Base-by-base conservation (phyloP, 2,113 vertebrate species). In the Chamaetylas fuelleborni region DNA sequence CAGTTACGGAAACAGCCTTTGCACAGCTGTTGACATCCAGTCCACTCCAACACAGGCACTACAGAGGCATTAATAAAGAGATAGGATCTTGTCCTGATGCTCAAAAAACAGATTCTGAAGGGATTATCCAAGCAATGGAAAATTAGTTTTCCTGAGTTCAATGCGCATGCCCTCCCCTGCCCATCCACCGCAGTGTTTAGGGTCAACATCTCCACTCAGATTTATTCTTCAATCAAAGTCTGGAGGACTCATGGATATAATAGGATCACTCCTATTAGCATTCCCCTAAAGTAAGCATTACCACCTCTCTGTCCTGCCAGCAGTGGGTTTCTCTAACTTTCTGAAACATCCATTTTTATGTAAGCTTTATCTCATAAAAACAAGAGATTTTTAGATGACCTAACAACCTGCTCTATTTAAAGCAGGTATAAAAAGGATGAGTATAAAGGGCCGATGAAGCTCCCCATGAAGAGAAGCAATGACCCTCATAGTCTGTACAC, bases 101-200 rank as follows among this genome's bases (percentile, higher is more conserved):
- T 86, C 79, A 80, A 78, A 77, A 92, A 95, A 88, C 50, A 94
- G 90, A 86, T 94, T 88, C 92, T 86, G 66, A 93, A 82, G 54
- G 67, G 53, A 88, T 92, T 82, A 90, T 45, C 74, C 86, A 86
- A 66, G 50, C 71, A 90, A 81, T 62, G 42, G 58, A 83, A 92
- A 96, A 90, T 69, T 45, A 80, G 14, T 66, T 77, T 91, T 88
- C 28, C 36, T 0, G 1, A 65, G 33, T 70, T 80, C 54, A 86
- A 14, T 62, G 67, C 0, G 3, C 42, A 25, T 47, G 16, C 29
- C 33, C 48, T 78, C 31, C 34, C 29, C 45, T 2, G 0, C 18
- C 36, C 50, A 58, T 45, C 40, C 66, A 18, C 33, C 0, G 2
- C 87, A 51, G 4, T 9, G 31, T 50, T 81, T 4, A 50, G 14